Evolutionary conservation across 2,888 invertebrate genomes (phyloP), one percentile per base, ranked within the genome.

Genomic region (Lochmaea crataegi): DNA sequence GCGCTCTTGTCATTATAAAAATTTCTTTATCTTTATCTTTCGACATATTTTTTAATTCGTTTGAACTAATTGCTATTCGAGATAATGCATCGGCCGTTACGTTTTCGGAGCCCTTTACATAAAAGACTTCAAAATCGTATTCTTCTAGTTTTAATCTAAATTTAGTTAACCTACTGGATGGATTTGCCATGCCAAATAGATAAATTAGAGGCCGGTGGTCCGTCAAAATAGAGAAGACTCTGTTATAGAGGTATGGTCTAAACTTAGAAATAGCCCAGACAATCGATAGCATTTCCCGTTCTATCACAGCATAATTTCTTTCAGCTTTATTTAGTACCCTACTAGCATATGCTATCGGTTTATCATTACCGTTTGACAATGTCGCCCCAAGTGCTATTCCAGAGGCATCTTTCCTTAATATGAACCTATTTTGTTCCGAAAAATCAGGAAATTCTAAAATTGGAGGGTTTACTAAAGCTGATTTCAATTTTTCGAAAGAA

Each of bases 281-380:
- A 32, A 68, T 26, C 51, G n/a, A 51, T 1, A 60, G 22, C 10
- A 68, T 18, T 42, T 68, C 68, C 26, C 6, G 60, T 60, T 68
- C 68, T n/a, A 68, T 68, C 3, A 41, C 41, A 38, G 53, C 6
- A 64, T 66, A 56, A 32, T 60, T 60, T 60, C 16, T 60, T 22
- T 60, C 73, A 16, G 68, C 72, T 56, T 74, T 76, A 61, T 69
- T 77, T 48, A 77, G 74, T 45, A 65, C 42, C 65, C 68, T 72
- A 22, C 22, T 22, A 22, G 22, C 22, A 22, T 22, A 22, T 22
- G 2, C 22, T 22, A 22, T 22, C 22, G 22, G 22, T 2, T 22
- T 22, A 22, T 22, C 22, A 22, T 22, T 22, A 22, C 22, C 22
- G 22, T 22, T 22, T 22, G 22, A 22, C 22, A 22, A 22, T 22